phyloP scores from a whole-genome alignment of 1,140 invertebrate genomes.

The Aphaenogaster floridana region DNA sequence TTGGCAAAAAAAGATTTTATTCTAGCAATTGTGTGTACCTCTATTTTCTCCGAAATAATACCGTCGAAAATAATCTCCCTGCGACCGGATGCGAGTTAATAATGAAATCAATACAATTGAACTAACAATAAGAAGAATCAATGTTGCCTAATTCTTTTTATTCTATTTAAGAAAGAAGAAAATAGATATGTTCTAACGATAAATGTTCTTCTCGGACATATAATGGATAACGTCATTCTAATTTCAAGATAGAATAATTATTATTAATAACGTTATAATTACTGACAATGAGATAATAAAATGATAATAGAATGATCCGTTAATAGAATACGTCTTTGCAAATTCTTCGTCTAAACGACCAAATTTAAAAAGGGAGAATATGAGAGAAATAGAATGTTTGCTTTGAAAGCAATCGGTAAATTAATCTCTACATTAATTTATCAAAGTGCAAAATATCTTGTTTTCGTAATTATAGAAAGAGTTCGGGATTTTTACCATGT shows the following conservation, averaged over 20 bases:
- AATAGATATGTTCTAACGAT: not conserved
- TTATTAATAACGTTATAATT: not conserved
- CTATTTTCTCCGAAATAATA: not conserved
- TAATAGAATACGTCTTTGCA: not conserved
- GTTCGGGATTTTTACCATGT: too few relatives aligned
- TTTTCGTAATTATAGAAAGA: not conserved
- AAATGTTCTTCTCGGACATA: not conserved
- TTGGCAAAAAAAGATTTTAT: not conserved
- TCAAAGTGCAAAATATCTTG: not conserved
- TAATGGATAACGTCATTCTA: not conserved
- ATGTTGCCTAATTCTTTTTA: not conserved
- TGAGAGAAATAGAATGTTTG: not conserved
- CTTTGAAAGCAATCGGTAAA: not conserved
- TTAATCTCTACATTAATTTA: conserved; percentile 15
- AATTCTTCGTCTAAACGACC: not conserved
- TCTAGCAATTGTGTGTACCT: not conserved
- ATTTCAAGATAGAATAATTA: not conserved
- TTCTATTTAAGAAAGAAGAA: not conserved
- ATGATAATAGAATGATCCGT: not conserved
- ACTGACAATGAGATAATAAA: not conserved
- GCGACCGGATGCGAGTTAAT: not conserved
- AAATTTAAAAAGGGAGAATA: not conserved
- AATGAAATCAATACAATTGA: not conserved
- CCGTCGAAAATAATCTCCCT: conserved; percentile 1
- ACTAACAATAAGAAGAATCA: not conserved